These are phyloP conservation scores for Drosophila neutralis DNA, from an alignment of 2,888 invertebrate species.

Conservation along the genomic window DNA sequence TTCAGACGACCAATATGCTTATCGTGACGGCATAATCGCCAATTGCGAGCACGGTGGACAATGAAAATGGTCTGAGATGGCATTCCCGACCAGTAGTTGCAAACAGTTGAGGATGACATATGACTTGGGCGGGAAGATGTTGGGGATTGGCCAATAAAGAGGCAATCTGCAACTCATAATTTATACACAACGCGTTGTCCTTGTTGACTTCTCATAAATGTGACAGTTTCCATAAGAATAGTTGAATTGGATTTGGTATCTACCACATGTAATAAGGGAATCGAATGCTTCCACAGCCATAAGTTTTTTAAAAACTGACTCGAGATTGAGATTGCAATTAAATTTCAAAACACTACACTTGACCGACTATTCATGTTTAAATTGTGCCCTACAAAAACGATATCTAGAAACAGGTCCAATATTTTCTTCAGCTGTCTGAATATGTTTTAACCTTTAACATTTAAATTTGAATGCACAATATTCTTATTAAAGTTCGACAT, in stretches of 20 bases:
- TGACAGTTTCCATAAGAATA: conserved; percentile 47
- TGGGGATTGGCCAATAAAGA: conserved; percentile 24
- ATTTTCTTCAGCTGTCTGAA: not conserved
- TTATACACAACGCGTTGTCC: conserved; percentile 48
- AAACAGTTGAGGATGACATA: conserved; percentile 7
- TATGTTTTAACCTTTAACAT: not conserved
- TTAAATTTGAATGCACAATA: not conserved
- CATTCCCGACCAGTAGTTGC: conserved; percentile 43
- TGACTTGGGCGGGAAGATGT: conserved; percentile 2
- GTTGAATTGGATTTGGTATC: conserved; percentile 27
- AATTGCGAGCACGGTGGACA: conserved; percentile 55
- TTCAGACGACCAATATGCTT: conserved; percentile 70
- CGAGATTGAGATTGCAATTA: not conserved
- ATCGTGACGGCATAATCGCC: conserved; percentile 54
- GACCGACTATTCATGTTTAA: not conserved
- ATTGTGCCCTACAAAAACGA: not conserved
- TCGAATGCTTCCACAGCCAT: not conserved
- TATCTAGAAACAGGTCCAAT: not conserved
- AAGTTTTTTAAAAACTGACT: not conserved
- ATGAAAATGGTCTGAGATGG: conserved; percentile 62
- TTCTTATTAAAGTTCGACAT: not conserved
- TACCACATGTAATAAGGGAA: conserved; percentile 21
- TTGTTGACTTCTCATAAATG: conserved; percentile 42
- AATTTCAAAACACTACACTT: not conserved
- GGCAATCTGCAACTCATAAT: conserved; percentile 49